These are phyloP conservation scores for Venturia canescens DNA, from an alignment of 1,140 invertebrate species.

Conservation along the genomic window DNA sequence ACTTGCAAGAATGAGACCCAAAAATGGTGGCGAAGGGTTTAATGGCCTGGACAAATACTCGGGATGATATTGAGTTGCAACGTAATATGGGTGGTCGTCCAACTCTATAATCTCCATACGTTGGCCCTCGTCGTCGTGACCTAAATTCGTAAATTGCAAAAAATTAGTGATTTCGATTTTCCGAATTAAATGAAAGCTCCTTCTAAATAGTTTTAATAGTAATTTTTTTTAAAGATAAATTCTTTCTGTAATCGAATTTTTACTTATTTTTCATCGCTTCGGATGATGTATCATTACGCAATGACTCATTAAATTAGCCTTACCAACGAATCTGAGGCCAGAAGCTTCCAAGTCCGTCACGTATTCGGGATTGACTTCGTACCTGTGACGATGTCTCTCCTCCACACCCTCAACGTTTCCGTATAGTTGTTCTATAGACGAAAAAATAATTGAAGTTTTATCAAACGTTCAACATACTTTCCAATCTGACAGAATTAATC, in stretches of 20 bases:
- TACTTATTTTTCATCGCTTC: no score
- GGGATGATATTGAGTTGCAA: slow-evolving; percentile 98
- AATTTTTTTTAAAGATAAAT: not conserved
- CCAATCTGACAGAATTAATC: no score
- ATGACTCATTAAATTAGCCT: slow-evolving; percentile 51
- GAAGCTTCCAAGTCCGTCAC: slow-evolving; percentile 86
- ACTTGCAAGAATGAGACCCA: slow-evolving; percentile 94
- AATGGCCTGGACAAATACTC: slow-evolving; percentile 97
- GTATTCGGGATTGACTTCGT: slow-evolving; percentile 95
- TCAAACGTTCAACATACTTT: no score
- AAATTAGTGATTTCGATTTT: slow-evolving; percentile 5
- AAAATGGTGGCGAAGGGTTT: slow-evolving; percentile 95
- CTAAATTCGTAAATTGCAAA: slow-evolving; percentile 64
- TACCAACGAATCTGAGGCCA: slow-evolving; percentile 95
- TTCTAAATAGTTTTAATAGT: not conserved
- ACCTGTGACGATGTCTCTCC: slow-evolving; percentile 98
- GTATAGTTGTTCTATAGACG: slow-evolving; percentile 87
- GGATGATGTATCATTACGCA: not conserved
- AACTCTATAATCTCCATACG: slow-evolving; percentile 93
- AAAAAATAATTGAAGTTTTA: slow-evolving; percentile 47
- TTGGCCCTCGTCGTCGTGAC: slow-evolving; percentile 82
- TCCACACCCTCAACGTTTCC: slow-evolving; percentile 89
- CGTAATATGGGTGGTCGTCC: slow-evolving; percentile 91
- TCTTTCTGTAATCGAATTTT: no score
- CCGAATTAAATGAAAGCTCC: not conserved